These are phyloP conservation scores for Pemphredon lugubris DNA, from an alignment of 2,888 invertebrate species.

Conservation along the genomic window DNA sequence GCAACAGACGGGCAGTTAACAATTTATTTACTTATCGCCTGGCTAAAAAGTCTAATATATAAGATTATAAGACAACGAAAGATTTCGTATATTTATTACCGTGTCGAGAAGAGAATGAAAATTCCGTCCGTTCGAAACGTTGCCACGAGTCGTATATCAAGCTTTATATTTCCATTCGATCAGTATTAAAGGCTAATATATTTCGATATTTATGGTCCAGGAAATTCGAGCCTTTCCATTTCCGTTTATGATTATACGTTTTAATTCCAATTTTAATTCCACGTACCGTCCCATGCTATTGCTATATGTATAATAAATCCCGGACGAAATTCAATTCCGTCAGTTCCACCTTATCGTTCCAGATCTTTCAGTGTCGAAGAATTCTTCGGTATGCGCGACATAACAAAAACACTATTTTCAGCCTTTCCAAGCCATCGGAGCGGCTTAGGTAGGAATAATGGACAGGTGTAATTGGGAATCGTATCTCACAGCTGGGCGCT, in stretches of 20 bases:
- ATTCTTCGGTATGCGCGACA: background rate
- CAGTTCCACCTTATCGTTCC: too few relatives aligned
- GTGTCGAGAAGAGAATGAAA: slow-evolving; percentile 23
- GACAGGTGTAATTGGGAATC: slow-evolving; percentile 11
- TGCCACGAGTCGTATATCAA: background rate
- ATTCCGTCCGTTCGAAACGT: background rate
- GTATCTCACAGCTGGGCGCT: slow-evolving; percentile 7
- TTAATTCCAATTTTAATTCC: too few relatives aligned
- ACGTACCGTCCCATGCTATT: too few relatives aligned
- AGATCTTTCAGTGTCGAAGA: background rate
- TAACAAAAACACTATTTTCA: background rate
- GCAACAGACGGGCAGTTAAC: slow-evolving; percentile 15
- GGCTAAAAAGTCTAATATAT: slow-evolving; percentile 14
- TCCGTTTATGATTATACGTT: too few relatives aligned
- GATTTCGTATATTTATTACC: slow-evolving; percentile 17
- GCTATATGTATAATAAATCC: too few relatives aligned
- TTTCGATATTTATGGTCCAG: too few relatives aligned
- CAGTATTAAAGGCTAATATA: too few relatives aligned
- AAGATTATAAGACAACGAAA: slow-evolving; percentile 21
- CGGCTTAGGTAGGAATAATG: background rate
- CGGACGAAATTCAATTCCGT: too few relatives aligned
- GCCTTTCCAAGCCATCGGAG: background rate
- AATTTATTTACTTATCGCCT: slow-evolving; percentile 50
- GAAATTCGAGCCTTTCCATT: too few relatives aligned
- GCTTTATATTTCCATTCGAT: too few relatives aligned